These are phyloP conservation scores for Grantiella picta DNA, from an alignment of 2,113 vertebrate species.

Conservation along the genomic window DNA sequence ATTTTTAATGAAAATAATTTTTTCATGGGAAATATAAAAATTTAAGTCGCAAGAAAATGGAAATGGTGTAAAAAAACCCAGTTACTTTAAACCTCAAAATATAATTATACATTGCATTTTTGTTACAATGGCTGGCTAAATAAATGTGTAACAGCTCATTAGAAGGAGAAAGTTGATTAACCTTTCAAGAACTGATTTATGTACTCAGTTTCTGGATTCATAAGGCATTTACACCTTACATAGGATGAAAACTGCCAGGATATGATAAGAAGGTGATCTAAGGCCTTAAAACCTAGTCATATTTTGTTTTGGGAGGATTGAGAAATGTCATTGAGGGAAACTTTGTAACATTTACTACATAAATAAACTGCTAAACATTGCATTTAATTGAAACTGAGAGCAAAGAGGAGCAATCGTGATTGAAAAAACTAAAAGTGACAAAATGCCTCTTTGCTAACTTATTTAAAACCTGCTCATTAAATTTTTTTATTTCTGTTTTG, in stretches of 20 bases:
- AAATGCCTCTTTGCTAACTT: background rate
- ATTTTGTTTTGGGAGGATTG: background rate
- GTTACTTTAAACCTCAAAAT: background rate
- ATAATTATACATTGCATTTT: background rate
- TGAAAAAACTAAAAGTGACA: background rate
- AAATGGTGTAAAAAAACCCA: background rate
- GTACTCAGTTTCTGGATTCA: background rate
- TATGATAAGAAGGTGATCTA: background rate
- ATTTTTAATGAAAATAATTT: background rate
- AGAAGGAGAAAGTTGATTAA: background rate
- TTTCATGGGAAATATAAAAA: background rate
- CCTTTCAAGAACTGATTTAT: rapidly evolving
- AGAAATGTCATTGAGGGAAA: background rate
- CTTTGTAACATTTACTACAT: background rate
- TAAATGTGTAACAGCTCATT: background rate
- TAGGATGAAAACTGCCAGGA: background rate
- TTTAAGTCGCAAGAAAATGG: background rate
- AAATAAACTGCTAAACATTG: background rate
- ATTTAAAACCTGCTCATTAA: background rate
- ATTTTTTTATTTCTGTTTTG: background rate
- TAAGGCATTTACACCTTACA: background rate
- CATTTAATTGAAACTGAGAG: background rate
- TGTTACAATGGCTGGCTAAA: background rate
- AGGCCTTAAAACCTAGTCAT: background rate
- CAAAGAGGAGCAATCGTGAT: background rate